Evolutionary conservation across 2,888 invertebrate genomes (phyloP), one percentile per base, ranked within the genome.

Genomic region (Ormyrus rosae): DNA sequence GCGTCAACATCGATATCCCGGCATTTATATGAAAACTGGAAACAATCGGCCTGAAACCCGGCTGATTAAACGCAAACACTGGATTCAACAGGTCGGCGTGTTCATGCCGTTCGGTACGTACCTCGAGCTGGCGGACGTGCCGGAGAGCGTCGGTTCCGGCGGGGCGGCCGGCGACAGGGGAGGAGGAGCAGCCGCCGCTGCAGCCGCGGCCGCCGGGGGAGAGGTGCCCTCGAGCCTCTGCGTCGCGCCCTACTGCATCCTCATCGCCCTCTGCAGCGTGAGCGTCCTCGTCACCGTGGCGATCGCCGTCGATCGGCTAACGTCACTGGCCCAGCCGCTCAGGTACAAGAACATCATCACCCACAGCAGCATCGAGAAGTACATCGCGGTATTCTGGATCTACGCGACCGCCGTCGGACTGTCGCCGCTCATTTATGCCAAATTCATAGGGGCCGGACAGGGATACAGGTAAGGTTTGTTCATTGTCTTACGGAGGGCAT

Each of bases 281-380:
- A 93, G 93, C 79, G 92, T 94, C 63, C 88, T 94, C 72, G 93
- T 93, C 67, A 92, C 93, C 85, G 93, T 93, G 0, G 93, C 94
- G 45, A 93, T 94, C 72, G 94, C 94, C 0, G 92, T 93, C 51
- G 94, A 94, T 86, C 89, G 94, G 71, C 92, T 93, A 84, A 93
- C 93, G 0, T 93, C 93, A 3, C 90, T 94, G 45, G 93, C 93
- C 4, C 92, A 93, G 81, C 94, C 94, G 0, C 89, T 94, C 68
- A 90, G 93, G 71, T 94, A 94, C 89, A 93, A 93, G 85, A 93
- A 93, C 87, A 91, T 94, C 82, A 93, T 94, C 83, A 94, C 94
- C 1, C 93, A 93, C 86, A 92, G 93, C 71, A 93, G 93, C 81
- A 92, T 94, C 74, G 92, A 92, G 83, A 89, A 92, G 80, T 93